Conservation (phyloP, 2,113 vertebrate genomes). For the Bagarius yarrelli region DNA sequence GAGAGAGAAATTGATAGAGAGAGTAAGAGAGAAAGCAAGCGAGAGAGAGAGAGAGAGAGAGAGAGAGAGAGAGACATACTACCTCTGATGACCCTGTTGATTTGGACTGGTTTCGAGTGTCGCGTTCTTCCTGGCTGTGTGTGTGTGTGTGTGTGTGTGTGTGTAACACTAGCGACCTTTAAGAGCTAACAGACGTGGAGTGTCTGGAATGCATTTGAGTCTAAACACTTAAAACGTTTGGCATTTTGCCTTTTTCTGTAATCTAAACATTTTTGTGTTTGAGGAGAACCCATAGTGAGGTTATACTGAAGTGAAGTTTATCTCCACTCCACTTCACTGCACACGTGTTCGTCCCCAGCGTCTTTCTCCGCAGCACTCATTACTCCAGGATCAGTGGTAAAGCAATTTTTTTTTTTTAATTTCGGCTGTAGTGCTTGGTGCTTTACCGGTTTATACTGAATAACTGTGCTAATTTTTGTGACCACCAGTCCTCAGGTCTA, state of each 20-base stretch:
- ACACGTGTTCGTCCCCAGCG: background rate
- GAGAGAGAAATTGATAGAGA: background rate
- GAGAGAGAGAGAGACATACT: background rate
- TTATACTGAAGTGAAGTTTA: background rate
- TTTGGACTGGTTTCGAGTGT: background rate
- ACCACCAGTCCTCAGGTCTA: too few species aligned
- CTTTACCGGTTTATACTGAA: too few species aligned
- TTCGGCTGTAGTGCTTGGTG: too few species aligned
- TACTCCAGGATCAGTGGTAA: constrained; percentile 31
- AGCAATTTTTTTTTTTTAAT: constrained; percentile 10
- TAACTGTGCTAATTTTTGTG: too few species aligned
- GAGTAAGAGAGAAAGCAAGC: too few species aligned
- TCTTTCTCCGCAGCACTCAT: background rate
- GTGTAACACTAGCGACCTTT: background rate
- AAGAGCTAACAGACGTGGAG: background rate
- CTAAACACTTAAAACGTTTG: background rate
- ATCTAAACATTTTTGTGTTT: background rate
- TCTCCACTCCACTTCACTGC: background rate
- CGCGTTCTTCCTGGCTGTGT: background rate
- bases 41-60: background rate
- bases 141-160: background rate
- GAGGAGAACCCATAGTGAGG: background rate
- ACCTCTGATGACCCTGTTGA: constrained; percentile 1
- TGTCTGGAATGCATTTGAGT: background rate
- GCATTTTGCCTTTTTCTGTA: background rate